Conservation (phyloP, 2,797 vertebrate species). For the Gymnopithys bicolor region DNA sequence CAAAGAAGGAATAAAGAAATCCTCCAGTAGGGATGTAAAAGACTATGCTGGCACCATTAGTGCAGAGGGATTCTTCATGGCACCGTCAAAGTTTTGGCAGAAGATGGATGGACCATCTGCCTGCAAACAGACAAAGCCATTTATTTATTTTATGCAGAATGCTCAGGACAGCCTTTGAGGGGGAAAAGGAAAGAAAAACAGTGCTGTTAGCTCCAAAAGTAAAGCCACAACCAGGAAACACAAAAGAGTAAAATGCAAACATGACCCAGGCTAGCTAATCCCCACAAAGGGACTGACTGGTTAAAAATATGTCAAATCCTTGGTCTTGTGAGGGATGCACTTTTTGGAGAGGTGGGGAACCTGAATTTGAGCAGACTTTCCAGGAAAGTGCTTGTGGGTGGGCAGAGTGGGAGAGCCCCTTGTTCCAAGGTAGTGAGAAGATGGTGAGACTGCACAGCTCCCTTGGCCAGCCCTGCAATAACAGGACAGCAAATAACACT, state of each 20-base stretch:
- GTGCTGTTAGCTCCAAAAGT: not conserved
- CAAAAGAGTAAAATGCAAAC: not conserved
- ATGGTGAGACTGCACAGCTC: not conserved
- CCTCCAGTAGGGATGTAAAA: not conserved
- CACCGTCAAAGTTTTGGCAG: not conserved
- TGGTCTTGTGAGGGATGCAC: not conserved
- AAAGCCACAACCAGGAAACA: not conserved
- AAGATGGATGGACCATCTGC: not conserved
- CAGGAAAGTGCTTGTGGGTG: not conserved
- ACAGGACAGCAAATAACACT: not conserved
- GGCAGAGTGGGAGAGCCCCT: not conserved
- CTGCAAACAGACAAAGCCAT: not conserved
- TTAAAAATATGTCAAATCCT: not conserved
- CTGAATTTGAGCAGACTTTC: not conserved
- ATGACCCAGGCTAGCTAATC: not conserved
- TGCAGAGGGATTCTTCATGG: not conserved
- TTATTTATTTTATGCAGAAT: not conserved
- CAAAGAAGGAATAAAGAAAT: not conserved
- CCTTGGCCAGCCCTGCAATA: not conserved
- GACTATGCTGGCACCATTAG: not conserved
- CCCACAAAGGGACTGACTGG: not conserved
- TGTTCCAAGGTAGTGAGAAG: not conserved
- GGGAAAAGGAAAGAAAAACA: not conserved
- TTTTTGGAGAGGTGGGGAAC: not conserved
- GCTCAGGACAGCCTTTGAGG: not conserved